Conservation (phyloP, 1,140 invertebrate species). For the Drosophila orena region DNA sequence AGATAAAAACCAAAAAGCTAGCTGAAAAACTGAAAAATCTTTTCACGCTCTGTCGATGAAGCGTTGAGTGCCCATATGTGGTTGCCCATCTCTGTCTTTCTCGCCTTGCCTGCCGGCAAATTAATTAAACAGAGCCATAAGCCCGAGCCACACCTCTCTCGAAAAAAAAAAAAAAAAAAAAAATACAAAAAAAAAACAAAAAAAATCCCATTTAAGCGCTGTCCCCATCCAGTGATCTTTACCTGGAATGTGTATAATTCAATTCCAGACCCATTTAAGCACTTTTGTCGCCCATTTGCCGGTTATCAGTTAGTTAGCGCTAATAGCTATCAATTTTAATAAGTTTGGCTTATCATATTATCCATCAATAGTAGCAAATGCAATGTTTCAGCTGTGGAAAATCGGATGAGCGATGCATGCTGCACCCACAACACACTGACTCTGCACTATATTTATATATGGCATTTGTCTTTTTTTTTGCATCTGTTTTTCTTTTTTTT, state of each 20-base stretch:
- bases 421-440: constrained; percentile 2
- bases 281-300: background rate
- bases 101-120: constrained; percentile 24
- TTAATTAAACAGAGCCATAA: constrained; percentile 46
- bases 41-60: constrained; percentile 74
- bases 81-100: background rate
- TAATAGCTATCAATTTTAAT: background rate
- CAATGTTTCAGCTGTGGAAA: background rate
- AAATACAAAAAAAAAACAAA: background rate
- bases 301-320: background rate
- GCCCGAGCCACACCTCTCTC: constrained; percentile 26
- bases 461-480: constrained; percentile 19
- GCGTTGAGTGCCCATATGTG: constrained; percentile 44
- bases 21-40: constrained; percentile 45
- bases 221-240: constrained; percentile 2
- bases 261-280: constrained; percentile 1
- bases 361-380: background rate
- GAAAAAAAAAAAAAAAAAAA: no score
- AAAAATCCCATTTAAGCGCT: background rate
- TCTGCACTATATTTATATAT: constrained; percentile 1
- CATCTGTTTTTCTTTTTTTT: constrained; percentile 12
- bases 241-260: constrained; percentile 6
- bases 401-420: background rate
- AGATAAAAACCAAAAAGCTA: constrained; percentile 3
- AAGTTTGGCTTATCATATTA: background rate